Conservation (phyloP, 2,888 invertebrate genomes). For the Ornithoptera priamus region DNA sequence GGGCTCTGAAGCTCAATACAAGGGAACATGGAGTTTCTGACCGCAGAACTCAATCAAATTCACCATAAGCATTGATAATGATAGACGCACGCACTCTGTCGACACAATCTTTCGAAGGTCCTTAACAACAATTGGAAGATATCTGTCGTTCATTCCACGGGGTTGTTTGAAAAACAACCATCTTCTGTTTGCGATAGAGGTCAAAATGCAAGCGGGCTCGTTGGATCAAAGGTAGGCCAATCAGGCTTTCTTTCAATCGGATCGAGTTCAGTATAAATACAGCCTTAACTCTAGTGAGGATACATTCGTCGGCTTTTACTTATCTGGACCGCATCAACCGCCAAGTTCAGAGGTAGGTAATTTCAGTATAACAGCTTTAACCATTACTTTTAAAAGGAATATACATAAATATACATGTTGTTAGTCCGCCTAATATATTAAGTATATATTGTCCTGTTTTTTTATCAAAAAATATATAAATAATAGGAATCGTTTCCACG, state of each 20-base stretch:
- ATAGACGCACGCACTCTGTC: slow-evolving; percentile 3
- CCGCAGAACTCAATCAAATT: not conserved
- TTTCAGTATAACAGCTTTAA: too few species aligned
- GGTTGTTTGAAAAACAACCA: not conserved
- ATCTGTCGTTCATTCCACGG: not conserved
- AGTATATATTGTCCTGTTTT: too few species aligned
- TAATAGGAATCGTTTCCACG: too few species aligned
- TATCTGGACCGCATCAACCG: slow-evolving; percentile 38
- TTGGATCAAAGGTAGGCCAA: slow-evolving; percentile 32
- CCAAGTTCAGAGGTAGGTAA: slow-evolving; percentile 33
- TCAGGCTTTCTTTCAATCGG: slow-evolving; percentile 44
- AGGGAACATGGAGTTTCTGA: not conserved
- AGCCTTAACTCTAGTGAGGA: slow-evolving; percentile 41
- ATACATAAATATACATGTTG: too few species aligned
- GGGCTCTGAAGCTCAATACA: not conserved
- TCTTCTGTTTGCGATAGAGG: slow-evolving; percentile 28
- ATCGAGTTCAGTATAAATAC: slow-evolving; percentile 59
- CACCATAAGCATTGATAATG: not conserved
- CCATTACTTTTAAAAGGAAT: too few species aligned
- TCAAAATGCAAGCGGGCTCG: not conserved
- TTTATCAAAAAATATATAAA: too few species aligned
- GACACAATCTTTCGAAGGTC: slow-evolving; percentile 12
- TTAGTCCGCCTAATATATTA: too few species aligned
- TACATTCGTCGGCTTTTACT: slow-evolving; percentile 51
- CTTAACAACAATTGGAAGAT: slow-evolving; percentile 9